Conservation (phyloP, 2,113 vertebrate genomes). For the Picathartes gymnocephalus region DNA sequence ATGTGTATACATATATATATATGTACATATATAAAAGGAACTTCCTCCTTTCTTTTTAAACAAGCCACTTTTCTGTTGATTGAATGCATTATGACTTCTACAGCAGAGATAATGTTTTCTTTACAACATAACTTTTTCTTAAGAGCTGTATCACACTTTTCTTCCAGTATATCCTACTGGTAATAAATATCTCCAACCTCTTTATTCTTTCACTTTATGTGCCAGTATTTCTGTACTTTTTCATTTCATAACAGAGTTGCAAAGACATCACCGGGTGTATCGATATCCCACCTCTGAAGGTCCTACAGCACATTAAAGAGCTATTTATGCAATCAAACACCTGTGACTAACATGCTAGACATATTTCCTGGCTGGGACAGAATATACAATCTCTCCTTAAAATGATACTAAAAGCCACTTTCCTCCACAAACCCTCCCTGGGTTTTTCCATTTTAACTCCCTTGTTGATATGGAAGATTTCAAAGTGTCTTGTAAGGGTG, state of each 20-base stretch:
- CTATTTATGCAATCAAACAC: neutral
- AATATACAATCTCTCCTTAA: neutral
- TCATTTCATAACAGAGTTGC: neutral
- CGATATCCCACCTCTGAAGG: neutral
- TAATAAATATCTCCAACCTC: neutral
- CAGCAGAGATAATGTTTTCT: neutral
- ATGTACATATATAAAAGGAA: fast-evolving
- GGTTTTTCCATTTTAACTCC: neutral
- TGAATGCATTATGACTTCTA: neutral
- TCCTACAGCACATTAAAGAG: neutral
- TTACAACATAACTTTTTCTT: neutral
- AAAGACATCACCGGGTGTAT: neutral
- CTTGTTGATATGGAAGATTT: neutral
- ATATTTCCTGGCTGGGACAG: neutral
- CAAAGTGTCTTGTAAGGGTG: neutral
- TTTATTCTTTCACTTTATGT: neutral
- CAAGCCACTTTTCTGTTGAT: neutral
- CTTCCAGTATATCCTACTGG: neutral
- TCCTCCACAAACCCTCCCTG: neutral
- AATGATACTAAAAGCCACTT: neutral
- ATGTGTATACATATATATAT: no score
- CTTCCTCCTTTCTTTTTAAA: neutral
- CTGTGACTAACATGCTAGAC: neutral
- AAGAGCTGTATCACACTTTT: neutral
- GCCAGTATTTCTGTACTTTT: neutral